Evolutionary conservation across 2,888 invertebrate species (phyloP), one percentile per base, ranked within the genome.

Genomic region (Lithosia quadra): DNA sequence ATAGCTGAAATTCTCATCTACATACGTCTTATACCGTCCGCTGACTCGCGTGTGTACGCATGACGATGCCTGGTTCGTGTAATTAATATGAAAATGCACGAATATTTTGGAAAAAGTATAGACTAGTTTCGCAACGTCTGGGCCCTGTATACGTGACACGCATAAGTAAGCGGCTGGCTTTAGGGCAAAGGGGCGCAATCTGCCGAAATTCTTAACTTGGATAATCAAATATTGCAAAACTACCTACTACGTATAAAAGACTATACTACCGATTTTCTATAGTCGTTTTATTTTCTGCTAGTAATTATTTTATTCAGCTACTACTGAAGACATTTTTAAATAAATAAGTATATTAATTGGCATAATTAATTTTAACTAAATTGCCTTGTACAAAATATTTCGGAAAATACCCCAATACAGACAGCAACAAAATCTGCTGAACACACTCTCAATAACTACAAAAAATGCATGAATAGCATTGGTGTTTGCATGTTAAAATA

Each of bases 261-360:
- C 24, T 56, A 56, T 22, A 56, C 13, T 22, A 55, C 13, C 2
- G 1, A 49, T 4, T 21, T 55, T 55, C 55, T 21, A 55, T 55
- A 22, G 3, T 55, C 9, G 21, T 55, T 55, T 55, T n/a, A n/a
- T n/a, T n/a, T n/a, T n/a, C 11, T 28, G 21, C 34, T 22, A 13
- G 7, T 28, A 33, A 0, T 33, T 34, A 22, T 21, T 3, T 10
- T 60, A 36, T 22, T 22, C 9, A 22, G n/a, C 18, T 39, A n/a
- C 18, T 49, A 49, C n/a, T 49, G n/a, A n/a, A 49, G n/a, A 36
- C 22, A 24, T 60, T 39, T 39, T 11, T 39, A 24, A 39, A 39
- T 60, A 60, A 60, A 60, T 39, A 39, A 39, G 18, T 39, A 24
- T 39, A 60, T 60, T 18, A 60, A 60, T 60, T 36, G 22, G 22